Evolutionary conservation across 2,797 vertebrate genomes (phyloP).

Genomic region (Tokudaia tokunoshimensis): DNA sequence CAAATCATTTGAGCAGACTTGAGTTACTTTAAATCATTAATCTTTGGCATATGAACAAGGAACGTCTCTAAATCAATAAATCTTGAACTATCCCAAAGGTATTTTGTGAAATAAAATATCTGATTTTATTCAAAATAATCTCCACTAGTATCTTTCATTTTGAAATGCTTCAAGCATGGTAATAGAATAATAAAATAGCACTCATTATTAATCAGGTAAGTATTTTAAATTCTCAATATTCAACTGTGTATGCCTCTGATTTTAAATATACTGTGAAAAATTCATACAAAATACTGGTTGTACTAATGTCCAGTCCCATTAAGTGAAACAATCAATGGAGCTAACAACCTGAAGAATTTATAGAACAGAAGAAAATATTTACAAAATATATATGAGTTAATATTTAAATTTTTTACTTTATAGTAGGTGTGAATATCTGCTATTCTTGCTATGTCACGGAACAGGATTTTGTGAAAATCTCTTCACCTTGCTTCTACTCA

Average conservation of each 20-base stretch:
- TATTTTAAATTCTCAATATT: background rate
- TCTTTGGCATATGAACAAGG: constrained; percentile 61
- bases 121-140: constrained; percentile 56
- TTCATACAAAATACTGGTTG: background rate
- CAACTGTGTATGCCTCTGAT: background rate
- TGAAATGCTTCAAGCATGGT: constrained; percentile 8
- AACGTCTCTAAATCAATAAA: constrained; percentile 7
- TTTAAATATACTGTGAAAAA: constrained; percentile 22
- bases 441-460: background rate
- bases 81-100: constrained; percentile 29
- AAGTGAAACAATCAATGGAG: background rate
- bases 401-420: background rate
- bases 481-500: background rate
- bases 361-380: background rate
- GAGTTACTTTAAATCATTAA: constrained; percentile 55
- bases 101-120: constrained; percentile 7
- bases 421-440: background rate
- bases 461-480: background rate
- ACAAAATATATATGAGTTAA: background rate
- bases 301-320: background rate
- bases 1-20: constrained; percentile 55
- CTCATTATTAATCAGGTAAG: background rate
- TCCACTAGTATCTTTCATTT: background rate
- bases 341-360: background rate
- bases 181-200: background rate